Percentiles rank a stretch among this genome's conserved stretches.
These are phyloP conservation scores for Leucozona laternaria DNA, from an alignment of 2,888 invertebrate species.

Conservation along the genomic window DNA sequence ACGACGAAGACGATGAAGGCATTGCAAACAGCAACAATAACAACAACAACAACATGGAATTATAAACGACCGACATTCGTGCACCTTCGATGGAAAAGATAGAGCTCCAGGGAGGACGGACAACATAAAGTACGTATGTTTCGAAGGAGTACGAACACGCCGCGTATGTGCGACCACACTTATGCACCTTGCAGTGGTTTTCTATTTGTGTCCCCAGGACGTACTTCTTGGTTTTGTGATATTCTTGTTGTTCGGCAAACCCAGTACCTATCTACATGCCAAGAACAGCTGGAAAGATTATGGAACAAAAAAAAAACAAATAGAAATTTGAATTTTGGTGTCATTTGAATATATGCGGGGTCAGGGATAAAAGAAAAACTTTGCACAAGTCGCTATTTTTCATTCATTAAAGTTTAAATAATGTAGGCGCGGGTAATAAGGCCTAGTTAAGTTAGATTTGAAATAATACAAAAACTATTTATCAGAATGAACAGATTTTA, in stretches of 20 bases:
- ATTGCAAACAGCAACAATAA: not conserved
- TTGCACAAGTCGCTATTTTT: too few relatives aligned
- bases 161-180: constrained; percentile 53
- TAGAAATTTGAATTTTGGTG: constrained; percentile 31
- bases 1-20: not conserved
- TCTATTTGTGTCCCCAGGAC: constrained; percentile 27
- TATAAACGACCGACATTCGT: constrained; percentile 49
- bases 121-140: constrained; percentile 42
- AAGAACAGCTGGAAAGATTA: constrained; percentile 6
- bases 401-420: too few relatives aligned
- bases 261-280: not conserved
- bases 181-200: constrained; percentile 65
- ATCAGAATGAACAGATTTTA: too few relatives aligned
- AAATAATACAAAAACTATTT: too few relatives aligned
- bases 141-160: constrained; percentile 34
- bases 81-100: constrained; percentile 55
- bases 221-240: constrained; percentile 28
- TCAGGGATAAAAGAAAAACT: not conserved
- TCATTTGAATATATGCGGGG: constrained; percentile 13
- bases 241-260: not conserved
- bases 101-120: constrained; percentile 34
- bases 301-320: not conserved
- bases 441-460: too few relatives aligned
- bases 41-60: constrained; percentile 18
- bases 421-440: too few relatives aligned